phyloP scores from a whole-genome alignment of 1,140 invertebrate species.

The Apocrypta bakeri region DNA sequence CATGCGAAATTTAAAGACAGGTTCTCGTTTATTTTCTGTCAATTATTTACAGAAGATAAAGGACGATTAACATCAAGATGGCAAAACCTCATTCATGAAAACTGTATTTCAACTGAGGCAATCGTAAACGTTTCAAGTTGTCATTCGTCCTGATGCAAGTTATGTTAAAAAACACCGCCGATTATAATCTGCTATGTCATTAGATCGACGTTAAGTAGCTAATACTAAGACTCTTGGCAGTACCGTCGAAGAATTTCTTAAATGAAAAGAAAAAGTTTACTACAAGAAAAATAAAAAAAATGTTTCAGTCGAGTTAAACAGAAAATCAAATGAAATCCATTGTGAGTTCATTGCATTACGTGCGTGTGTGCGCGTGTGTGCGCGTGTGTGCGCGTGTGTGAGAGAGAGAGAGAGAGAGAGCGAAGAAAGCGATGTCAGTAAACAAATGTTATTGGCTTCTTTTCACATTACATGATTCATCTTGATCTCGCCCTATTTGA shows the following conservation, averaged over 20 bases:
- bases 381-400: background rate
- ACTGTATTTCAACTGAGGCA: slow-evolving; percentile 11
- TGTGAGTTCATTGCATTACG: slow-evolving; percentile 14
- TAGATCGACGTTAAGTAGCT: slow-evolving; percentile 49
- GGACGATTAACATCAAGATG: background rate
- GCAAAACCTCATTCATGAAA: background rate
- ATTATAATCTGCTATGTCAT: slow-evolving; percentile 37
- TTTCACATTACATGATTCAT: slow-evolving; percentile 28
- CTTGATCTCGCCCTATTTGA: slow-evolving; percentile 5
- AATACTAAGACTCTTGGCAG: slow-evolving; percentile 31
- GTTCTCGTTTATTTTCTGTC: background rate
- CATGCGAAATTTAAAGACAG: too few species aligned
- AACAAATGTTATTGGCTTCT: slow-evolving; percentile 58
- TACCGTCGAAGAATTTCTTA: slow-evolving; percentile 30
- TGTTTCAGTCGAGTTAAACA: background rate
- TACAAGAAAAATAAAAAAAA: slow-evolving; percentile 16
- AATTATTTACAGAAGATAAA: background rate
- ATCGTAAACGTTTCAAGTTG: slow-evolving; percentile 12
- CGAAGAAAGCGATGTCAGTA: background rate
- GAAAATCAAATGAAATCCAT: slow-evolving; percentile 41
- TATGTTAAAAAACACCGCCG: slow-evolving; percentile 4
- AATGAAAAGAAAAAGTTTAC: background rate
- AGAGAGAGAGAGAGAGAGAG: slow-evolving; percentile 10
- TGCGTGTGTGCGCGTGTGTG: background rate
- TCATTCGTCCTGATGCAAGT: background rate